A percentile compares a stretch with the other conserved stretches of the same genome.
Conservation (phyloP, 2,113 vertebrate species). For the Cheirogaleus medius region DNA sequence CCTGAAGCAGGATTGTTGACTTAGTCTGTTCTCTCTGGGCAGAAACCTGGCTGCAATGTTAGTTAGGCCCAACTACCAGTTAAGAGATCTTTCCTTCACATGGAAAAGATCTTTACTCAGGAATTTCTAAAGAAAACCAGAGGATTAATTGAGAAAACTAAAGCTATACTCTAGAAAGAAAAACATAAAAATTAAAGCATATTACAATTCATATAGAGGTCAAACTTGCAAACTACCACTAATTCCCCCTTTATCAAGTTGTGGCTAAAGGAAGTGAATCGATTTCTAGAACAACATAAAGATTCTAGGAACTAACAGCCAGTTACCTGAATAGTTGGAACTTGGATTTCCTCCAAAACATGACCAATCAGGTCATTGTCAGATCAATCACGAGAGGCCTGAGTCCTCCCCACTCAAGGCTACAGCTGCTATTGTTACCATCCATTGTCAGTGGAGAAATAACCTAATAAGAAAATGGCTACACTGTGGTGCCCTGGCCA, state of each 20-base stretch:
- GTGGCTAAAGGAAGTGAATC: not conserved
- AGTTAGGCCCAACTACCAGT: slow-evolving; percentile 3
- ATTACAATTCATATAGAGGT: not conserved
- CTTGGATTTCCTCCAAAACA: slow-evolving; percentile 36
- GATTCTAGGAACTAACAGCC: slow-evolving; percentile 42
- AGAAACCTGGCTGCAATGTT: slow-evolving; percentile 42
- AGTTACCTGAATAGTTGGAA: slow-evolving; percentile 52
- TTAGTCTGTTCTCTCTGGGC: slow-evolving; percentile 30
- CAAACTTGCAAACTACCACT: not conserved
- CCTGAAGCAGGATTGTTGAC: slow-evolving; percentile 48
- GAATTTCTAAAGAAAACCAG: slow-evolving; percentile 19
- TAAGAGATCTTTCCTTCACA: slow-evolving; percentile 45
- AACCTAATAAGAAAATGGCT: not conserved
- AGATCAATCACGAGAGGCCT: not conserved
- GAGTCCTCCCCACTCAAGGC: not conserved
- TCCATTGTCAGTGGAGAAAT: not conserved
- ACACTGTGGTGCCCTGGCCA: not conserved
- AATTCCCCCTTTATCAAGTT: not conserved
- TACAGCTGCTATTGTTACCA: not conserved
- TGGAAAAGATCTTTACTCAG: slow-evolving; percentile 23
- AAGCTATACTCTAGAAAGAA: not conserved
- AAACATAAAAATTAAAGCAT: slow-evolving; percentile 19
- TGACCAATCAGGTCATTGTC: not conserved
- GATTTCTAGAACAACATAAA: slow-evolving; percentile 14
- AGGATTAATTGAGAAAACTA: not conserved